phyloP scores from a whole-genome alignment of 2,797 vertebrate genomes.

The Cryptoblepharus egeriae region DNA sequence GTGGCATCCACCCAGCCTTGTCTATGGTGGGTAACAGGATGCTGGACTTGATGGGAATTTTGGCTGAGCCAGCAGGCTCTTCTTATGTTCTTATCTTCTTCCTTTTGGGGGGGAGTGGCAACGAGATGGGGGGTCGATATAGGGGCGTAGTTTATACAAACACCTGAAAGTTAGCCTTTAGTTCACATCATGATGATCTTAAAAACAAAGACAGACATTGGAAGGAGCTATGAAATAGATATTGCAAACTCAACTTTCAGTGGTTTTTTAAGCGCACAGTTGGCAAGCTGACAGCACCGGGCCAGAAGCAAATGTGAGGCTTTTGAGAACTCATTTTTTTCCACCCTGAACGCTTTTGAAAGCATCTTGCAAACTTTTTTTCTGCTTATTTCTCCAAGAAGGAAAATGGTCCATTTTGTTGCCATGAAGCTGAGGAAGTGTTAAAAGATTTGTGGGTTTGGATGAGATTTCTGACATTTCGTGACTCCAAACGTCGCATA shows the following conservation, averaged over 20 bases:
- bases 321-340: neutral
- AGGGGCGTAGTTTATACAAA: neutral
- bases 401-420: conserved; percentile 47
- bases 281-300: neutral
- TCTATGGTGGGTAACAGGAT: no score
- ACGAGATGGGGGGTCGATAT: neutral
- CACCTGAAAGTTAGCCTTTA: neutral
- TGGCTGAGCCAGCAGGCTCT: no score
- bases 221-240: conserved; percentile 53
- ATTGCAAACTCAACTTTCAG: conserved; percentile 55
- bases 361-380: no score
- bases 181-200: neutral
- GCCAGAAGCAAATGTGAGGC: conserved; percentile 29
- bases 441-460: conserved; percentile 64
- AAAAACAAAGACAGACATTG: conserved; percentile 49
- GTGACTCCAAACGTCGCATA: conserved; percentile 52
- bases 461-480: conserved; percentile 59
- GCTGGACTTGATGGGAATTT: no score
- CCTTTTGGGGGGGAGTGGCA: neutral
- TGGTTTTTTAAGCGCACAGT: conserved; percentile 33
- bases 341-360: no score
- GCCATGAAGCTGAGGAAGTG: conserved; percentile 33
- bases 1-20: no score
- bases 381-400: conserved; percentile 34
- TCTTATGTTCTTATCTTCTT: no score